These are phyloP conservation scores for Elgonia sp. DNA, from an alignment of 2,888 invertebrate species.

Conservation along the genomic window DNA sequence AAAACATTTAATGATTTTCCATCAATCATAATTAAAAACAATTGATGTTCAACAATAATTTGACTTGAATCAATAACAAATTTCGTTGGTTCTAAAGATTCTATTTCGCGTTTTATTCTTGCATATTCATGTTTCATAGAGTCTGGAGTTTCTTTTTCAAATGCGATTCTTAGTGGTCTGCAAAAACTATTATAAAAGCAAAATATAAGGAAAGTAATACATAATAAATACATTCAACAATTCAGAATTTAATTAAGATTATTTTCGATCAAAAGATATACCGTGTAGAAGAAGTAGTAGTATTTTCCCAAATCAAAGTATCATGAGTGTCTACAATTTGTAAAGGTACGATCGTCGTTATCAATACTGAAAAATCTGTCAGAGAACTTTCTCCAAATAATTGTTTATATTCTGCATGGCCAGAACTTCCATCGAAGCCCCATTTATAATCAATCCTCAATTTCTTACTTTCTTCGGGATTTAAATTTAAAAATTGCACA, in stretches of 20 bases:
- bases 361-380: background rate
- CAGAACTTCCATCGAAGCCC: background rate
- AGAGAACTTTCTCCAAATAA: background rate
- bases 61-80: no score
- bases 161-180: no score
- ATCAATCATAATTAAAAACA: no score
- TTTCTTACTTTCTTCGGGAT: background rate
- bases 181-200: no score
- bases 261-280: background rate
- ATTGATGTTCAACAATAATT: no score
- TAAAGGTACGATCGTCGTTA: slow-evolving; percentile 32
- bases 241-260: background rate
- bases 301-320: slow-evolving; percentile 13
- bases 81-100: no score
- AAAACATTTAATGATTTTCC: no score
- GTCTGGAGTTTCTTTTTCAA: no score
- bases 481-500: background rate
- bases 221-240: background rate
- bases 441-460: background rate
- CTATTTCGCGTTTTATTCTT: no score
- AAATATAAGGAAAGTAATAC: no score
- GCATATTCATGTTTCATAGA: no score
- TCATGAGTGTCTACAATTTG: slow-evolving; percentile 1
- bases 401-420: background rate
- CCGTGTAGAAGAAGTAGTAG: slow-evolving; percentile 33